Base-by-base conservation (phyloP, 2,797 vertebrate genomes). In the Urophycis tenuis region DNA sequence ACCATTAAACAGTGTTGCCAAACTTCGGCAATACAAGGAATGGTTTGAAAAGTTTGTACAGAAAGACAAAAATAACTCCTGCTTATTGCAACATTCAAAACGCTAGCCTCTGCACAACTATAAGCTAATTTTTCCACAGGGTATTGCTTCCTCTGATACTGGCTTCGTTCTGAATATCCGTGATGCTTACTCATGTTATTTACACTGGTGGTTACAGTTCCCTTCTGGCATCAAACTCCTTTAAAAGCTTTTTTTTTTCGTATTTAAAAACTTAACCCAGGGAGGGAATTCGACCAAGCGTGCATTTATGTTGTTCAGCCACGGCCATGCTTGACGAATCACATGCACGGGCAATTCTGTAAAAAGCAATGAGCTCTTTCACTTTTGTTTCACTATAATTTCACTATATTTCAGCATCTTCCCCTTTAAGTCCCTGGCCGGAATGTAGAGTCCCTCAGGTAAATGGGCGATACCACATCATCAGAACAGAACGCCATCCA, bases 361-460 rank as follows among this genome's bases (percentile, higher is more conserved):
- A 71, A 19, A 71, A 33, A 71, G 15, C 29, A 71, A 33, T 31
- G 14, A 71, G 32, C 69, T 71, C 17, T 17, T 71, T 33, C 60
- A 64, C 60, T 11, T 12, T 67, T 29, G n/a, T 67, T 67, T 67
- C n/a, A n/a, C n/a, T n/a, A n/a, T n/a, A n/a, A n/a, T n/a, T n/a
- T n/a, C n/a, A n/a, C n/a, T n/a, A n/a, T n/a, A n/a, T n/a, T n/a
- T n/a, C n/a, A 67, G 60, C 9, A 29, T 67, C 8, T 25, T n/a
- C 25, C 60, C 60, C 60, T 67, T 67, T 67, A 67, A 30, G 60
- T 88, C 87, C 86, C 90, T 85, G 84, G 87, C 82, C 79, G 71
- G 49, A 76, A 78, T 74, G 84, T 84, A 90, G 90, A 83, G 77
- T 80, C 88, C 84, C 91, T 92, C 90, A 90, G 90, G 91, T 91